Percentiles rank a stretch among this genome's conserved stretches.
phyloP scores from a whole-genome alignment of 2,113 vertebrate species.

The Actenoides lindsayi region DNA sequence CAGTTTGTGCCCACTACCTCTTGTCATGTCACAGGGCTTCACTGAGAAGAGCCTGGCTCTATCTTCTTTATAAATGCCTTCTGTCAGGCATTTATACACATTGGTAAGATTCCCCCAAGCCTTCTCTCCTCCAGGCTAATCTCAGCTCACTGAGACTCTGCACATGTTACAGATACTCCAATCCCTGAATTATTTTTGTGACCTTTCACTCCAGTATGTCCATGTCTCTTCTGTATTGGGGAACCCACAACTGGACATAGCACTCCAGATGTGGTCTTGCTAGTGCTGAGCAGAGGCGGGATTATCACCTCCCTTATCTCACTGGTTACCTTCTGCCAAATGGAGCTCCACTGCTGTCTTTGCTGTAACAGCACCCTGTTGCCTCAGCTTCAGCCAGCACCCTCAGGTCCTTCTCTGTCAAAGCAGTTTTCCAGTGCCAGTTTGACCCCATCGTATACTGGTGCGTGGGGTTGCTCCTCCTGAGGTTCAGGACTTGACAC shows the following conservation, averaged over 20 bases:
- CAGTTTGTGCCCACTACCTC: not conserved
- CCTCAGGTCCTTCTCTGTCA: not conserved
- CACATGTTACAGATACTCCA: not conserved
- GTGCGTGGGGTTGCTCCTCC: not conserved
- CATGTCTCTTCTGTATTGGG: no score
- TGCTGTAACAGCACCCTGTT: not conserved
- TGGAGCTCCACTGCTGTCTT: not conserved
- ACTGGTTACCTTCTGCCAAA: not conserved
- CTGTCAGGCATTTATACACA: not conserved
- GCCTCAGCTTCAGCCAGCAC: not conserved
- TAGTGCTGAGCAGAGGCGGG: not conserved
- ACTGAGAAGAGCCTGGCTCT: not conserved
- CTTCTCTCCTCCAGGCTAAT: not conserved
- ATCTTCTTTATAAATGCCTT: not conserved
- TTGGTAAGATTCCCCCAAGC: not conserved
- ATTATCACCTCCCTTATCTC: not conserved
- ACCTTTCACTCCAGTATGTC: not conserved
- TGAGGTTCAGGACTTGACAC: not conserved
- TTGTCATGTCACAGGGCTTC: not conserved
- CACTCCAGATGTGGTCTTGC: not conserved
- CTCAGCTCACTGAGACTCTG: not conserved
- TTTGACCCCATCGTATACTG: not conserved
- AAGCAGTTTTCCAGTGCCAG: not conserved
- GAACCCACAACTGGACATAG: not conserved
- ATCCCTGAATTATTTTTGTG: not conserved